Evolutionary conservation across 92 coral and sea anemone genomes (phyloP).

Genomic region (Phenganax stokvisi): DNA sequence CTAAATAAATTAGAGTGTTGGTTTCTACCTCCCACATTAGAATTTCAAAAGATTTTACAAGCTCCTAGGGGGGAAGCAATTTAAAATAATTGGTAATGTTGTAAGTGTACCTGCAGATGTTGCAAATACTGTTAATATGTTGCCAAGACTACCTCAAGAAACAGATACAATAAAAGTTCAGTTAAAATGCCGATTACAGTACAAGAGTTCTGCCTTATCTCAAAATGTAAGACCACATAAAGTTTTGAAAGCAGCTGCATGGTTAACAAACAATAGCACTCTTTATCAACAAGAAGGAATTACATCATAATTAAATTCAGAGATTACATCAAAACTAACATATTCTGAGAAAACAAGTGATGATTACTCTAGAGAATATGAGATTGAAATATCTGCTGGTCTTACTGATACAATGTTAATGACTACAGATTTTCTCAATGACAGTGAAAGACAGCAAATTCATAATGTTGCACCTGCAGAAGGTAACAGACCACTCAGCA

Average conservation of each 20-base stretch:
- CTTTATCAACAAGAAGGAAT: slow-evolving; percentile 40
- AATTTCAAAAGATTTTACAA: no score
- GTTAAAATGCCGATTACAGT: slow-evolving; percentile 49
- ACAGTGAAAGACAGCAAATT: slow-evolving; percentile 39
- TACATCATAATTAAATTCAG: background rate
- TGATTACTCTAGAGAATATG: background rate
- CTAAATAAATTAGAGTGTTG: no score
- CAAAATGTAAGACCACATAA: slow-evolving; percentile 38
- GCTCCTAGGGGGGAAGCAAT: no score
- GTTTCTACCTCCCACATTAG: no score
- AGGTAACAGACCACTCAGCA: slow-evolving; percentile 26
- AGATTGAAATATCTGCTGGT: no score
- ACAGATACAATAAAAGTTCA: slow-evolving; percentile 27
- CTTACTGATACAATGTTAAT: no score
- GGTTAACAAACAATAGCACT: slow-evolving; percentile 27
- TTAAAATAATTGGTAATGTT: slow-evolving; percentile 20
- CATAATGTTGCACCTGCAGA: slow-evolving; percentile 45
- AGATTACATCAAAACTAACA: no score
- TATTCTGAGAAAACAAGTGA: background rate
- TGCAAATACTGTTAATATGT: slow-evolving; percentile 15
- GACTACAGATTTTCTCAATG: background rate
- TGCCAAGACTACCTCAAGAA: slow-evolving; percentile 26
- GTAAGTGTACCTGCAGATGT: slow-evolving; percentile 62
- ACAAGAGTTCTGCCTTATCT: slow-evolving; percentile 45
- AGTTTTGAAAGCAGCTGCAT: background rate